Evolutionary conservation across 2,888 invertebrate genomes (phyloP).

Genomic region (Stenodema calcarata): DNA sequence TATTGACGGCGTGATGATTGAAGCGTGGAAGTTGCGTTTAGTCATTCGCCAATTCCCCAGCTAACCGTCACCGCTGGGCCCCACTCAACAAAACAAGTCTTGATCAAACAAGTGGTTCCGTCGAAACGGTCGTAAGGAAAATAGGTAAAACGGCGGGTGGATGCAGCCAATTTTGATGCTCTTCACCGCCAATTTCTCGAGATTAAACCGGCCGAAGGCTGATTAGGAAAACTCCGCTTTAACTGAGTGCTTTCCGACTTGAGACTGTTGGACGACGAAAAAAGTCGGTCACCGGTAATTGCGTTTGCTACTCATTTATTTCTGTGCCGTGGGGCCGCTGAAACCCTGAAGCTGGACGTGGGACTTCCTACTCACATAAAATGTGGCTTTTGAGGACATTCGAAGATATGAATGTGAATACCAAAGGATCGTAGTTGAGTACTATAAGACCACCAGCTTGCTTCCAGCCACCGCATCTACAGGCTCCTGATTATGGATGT

Average conservation of each 20-base stretch:
- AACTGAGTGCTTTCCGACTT: not conserved
- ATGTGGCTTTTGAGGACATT: too few relatives aligned
- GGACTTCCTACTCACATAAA: too few relatives aligned
- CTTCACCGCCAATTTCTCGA: not conserved
- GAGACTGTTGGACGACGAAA: too few relatives aligned
- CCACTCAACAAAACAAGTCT: not conserved
- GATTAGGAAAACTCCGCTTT: not conserved
- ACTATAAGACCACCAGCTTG: too few relatives aligned
- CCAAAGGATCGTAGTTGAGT: too few relatives aligned
- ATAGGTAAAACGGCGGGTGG: not conserved
- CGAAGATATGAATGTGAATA: too few relatives aligned
- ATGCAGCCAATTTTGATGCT: not conserved
- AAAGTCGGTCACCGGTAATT: too few relatives aligned
- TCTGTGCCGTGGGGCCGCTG: too few relatives aligned
- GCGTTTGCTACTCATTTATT: too few relatives aligned
- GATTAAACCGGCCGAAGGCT: not conserved
- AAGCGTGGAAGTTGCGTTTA: not conserved
- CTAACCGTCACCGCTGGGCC: not conserved
- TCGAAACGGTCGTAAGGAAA: not conserved
- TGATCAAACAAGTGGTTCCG: not conserved
- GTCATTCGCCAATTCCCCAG: not conserved
- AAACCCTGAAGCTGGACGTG: too few relatives aligned
- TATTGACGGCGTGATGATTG: not conserved
- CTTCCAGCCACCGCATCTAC: too few relatives aligned
- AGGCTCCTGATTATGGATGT: too few relatives aligned